Evolutionary conservation across 2,888 invertebrate species (phyloP).

Genomic region (Standfussiana lucernea): DNA sequence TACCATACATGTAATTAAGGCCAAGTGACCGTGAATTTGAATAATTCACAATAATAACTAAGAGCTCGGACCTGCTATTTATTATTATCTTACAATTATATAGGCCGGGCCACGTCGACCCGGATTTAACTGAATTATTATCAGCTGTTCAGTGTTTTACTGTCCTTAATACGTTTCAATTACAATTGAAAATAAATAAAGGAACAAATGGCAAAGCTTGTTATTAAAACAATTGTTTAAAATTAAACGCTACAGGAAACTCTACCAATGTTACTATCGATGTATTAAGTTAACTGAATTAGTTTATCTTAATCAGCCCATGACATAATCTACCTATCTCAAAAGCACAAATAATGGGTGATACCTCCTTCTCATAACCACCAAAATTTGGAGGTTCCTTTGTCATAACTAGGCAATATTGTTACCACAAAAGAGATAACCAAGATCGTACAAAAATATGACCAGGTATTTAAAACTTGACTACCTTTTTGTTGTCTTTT

Average conservation of each 20-base stretch:
- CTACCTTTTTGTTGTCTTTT: background rate
- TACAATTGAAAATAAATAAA: background rate
- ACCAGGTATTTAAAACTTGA: slow-evolving; percentile 5
- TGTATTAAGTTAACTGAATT: background rate
- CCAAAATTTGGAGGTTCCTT: background rate
- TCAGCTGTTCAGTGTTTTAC: slow-evolving; percentile 30
- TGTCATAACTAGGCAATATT: background rate
- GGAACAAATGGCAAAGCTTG: background rate
- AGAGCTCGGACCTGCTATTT: slow-evolving; percentile 4
- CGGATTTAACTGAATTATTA: slow-evolving; percentile 51
- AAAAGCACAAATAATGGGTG: background rate
- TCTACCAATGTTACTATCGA: background rate
- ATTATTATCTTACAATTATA: slow-evolving; percentile 57
- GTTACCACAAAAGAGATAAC: background rate
- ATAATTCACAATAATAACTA: slow-evolving; percentile 50
- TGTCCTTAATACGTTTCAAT: slow-evolving; percentile 28
- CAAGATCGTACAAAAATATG: background rate
- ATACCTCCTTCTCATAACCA: background rate
- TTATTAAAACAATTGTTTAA: background rate
- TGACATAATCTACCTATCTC: background rate
- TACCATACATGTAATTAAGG: slow-evolving; percentile 20
- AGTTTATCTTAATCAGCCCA: background rate
- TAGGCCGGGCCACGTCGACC: slow-evolving; percentile 31
- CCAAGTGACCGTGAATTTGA: slow-evolving; percentile 36
- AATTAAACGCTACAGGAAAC: background rate